Evolutionary conservation across 2,888 invertebrate species (phyloP).

Genomic region (Andrena hattorfiana): DNA sequence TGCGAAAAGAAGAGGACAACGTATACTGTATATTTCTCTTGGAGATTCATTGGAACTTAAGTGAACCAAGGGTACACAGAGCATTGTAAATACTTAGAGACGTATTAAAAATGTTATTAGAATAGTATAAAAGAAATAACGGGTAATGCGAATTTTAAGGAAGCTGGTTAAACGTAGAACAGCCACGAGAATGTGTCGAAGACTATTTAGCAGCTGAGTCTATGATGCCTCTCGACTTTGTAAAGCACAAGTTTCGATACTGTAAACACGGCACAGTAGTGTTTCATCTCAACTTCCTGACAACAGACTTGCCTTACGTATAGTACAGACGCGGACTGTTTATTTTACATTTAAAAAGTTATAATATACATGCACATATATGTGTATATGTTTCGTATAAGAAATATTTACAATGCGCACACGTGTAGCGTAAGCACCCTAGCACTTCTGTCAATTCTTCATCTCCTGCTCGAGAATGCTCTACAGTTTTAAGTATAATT

Average conservation of each 20-base stretch:
- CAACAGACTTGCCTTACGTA: slow-evolving; percentile 11
- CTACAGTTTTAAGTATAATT: slow-evolving; percentile 18
- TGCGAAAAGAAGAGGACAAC: slow-evolving; percentile 19
- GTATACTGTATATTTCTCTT: slow-evolving; percentile 20
- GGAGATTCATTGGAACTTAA: slow-evolving; percentile 24
- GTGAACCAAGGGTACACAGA: slow-evolving; percentile 16
- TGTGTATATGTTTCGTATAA: slow-evolving; percentile 57
- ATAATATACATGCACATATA: slow-evolving; percentile 47
- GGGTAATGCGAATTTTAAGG: slow-evolving; percentile 4
- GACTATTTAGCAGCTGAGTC: slow-evolving; percentile 46
- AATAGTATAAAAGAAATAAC: slow-evolving; percentile 25
- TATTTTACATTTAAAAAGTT: slow-evolving; percentile 38
- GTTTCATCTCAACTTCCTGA: not conserved
- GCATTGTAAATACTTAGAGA: slow-evolving; percentile 38
- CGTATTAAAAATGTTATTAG: slow-evolving; percentile 13
- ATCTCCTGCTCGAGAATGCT: slow-evolving; percentile 28
- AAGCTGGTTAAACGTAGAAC: slow-evolving; percentile 38
- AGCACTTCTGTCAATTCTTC: slow-evolving; percentile 17
- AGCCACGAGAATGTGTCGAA: slow-evolving; percentile 33
- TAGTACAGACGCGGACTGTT: slow-evolving; percentile 1
- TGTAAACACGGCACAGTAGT: slow-evolving; percentile 15
- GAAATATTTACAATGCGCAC: slow-evolving; percentile 74
- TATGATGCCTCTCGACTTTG: slow-evolving; percentile 39
- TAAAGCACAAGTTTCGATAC: slow-evolving; percentile 33
- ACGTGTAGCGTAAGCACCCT: slow-evolving; percentile 37